Percentiles rank a stretch among this genome's conserved stretches.
Evolutionary conservation across 2,797 vertebrate genomes (phyloP).

Genomic region (Pantherophis vulpinus): DNA sequence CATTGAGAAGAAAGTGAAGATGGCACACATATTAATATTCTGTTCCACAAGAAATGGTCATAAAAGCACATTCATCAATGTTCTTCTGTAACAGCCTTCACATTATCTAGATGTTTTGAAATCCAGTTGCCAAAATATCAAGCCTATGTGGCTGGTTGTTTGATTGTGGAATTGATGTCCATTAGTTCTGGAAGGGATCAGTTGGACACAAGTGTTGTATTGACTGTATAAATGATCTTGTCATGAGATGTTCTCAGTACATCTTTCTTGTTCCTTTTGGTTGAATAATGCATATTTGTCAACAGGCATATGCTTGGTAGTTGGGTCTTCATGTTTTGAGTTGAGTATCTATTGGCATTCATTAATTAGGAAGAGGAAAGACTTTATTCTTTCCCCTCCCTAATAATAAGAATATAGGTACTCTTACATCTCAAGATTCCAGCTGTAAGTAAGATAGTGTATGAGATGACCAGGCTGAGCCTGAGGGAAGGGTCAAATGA

Average conservation of each 20-base stretch:
- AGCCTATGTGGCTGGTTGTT: neutral
- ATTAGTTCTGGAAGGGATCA: neutral
- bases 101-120: neutral
- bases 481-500: neutral
- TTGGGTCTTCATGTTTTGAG: constrained; percentile 41
- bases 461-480: neutral
- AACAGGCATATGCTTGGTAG: constrained; percentile 40
- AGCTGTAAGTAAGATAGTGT: constrained; percentile 45
- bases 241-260: neutral
- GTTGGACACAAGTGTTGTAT: neutral
- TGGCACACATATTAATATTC: neutral
- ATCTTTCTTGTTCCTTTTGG: neutral
- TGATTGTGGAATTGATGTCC: neutral
- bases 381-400: constrained; percentile 43
- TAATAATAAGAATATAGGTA: constrained; percentile 28
- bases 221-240: neutral
- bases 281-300: neutral
- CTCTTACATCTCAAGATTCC: constrained; percentile 44
- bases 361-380: constrained; percentile 29
- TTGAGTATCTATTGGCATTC: constrained; percentile 54
- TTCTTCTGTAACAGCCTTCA: neutral
- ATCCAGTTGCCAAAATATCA: neutral
- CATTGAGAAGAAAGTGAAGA: neutral
- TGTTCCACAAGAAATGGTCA: neutral
- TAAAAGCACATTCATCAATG: neutral